phyloP scores from a whole-genome alignment of 2,888 invertebrate species.

The Drosophila parthenogenetica region DNA sequence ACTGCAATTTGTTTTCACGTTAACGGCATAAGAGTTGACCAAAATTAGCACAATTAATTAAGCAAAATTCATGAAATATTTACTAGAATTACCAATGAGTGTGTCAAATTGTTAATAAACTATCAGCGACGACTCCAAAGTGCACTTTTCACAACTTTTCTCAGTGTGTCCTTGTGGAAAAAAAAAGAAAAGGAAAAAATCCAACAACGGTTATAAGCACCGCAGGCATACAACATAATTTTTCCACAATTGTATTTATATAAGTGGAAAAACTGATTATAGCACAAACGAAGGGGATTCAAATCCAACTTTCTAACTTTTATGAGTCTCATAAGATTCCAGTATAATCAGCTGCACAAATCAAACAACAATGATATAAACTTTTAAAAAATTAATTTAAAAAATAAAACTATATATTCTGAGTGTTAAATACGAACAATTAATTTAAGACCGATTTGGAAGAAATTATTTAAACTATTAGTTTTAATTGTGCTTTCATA shows the following conservation, averaged over 20 bases:
- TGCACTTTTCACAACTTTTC: constrained; percentile 25
- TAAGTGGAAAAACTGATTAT: constrained; percentile 44
- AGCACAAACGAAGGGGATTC: neutral
- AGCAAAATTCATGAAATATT: constrained; percentile 43
- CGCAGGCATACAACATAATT: constrained; percentile 14
- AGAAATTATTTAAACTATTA: neutral
- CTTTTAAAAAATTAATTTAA: neutral
- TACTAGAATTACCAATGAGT: constrained; percentile 24
- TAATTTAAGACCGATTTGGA: neutral
- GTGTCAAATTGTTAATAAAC: constrained; percentile 9
- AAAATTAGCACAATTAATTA: constrained; percentile 46
- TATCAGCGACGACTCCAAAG: constrained; percentile 1
- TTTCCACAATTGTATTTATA: constrained; percentile 46
- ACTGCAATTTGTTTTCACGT: constrained; percentile 63
- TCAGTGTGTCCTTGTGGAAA: constrained; percentile 56
- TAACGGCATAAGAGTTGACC: constrained; percentile 46
- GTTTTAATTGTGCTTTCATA: neutral
- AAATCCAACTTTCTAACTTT: neutral
- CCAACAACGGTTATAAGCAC: constrained; percentile 18
- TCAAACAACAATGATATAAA: neutral
- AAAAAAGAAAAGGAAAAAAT: constrained; percentile 5
- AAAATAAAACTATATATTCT: no score
- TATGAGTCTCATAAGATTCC: neutral
- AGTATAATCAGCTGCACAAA: neutral
- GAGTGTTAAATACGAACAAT: neutral